Percentiles rank a stretch among this genome's conserved stretches.
Conservation (phyloP, 2,888 invertebrate species). For the Timandra comae region DNA sequence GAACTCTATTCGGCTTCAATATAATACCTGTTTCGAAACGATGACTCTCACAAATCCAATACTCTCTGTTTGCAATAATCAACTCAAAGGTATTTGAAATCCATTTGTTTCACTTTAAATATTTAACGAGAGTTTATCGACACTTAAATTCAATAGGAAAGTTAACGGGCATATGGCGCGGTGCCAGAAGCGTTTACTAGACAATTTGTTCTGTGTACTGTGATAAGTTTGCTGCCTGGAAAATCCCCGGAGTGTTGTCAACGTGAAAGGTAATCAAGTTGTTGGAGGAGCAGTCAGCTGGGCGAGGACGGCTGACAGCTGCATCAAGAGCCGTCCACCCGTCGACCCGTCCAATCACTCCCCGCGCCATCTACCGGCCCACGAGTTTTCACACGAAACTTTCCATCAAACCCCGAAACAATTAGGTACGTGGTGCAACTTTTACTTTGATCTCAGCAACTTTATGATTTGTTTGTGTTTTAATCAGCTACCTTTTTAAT, state of each 20-base stretch:
- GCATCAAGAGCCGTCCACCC: constrained; percentile 15
- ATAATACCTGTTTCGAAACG: no score
- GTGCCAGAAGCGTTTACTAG: constrained; percentile 10
- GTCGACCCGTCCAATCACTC: constrained; percentile 14
- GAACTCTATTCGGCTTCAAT: no score
- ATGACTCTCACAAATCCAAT: no score
- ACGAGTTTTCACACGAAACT: no score
- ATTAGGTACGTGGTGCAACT: constrained; percentile 22
- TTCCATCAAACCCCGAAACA: constrained; percentile 15
- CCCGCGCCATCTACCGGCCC: no score
- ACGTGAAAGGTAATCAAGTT: constrained; percentile 25
- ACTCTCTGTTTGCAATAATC: no score
- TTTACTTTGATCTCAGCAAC: constrained; percentile 38
- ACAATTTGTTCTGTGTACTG: constrained; percentile 14
- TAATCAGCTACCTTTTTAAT: constrained; percentile 31
- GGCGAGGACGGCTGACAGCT: no score
- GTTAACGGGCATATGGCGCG: constrained; percentile 12
- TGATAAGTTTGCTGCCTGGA: constrained; percentile 17
- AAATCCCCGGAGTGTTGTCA: constrained; percentile 20
- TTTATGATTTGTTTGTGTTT: constrained; percentile 33
- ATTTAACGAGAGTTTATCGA: constrained; percentile 9
- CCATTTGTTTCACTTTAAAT: background rate
- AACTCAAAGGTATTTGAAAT: no score
- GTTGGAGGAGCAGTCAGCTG: constrained; percentile 13
- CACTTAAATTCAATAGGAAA: constrained; percentile 15